A percentile compares a stretch with the other conserved stretches of the same genome.
These are phyloP conservation scores for Reinhardtius hippoglossoides DNA, from an alignment of 2,113 vertebrate genomes.

Conservation along the genomic window DNA sequence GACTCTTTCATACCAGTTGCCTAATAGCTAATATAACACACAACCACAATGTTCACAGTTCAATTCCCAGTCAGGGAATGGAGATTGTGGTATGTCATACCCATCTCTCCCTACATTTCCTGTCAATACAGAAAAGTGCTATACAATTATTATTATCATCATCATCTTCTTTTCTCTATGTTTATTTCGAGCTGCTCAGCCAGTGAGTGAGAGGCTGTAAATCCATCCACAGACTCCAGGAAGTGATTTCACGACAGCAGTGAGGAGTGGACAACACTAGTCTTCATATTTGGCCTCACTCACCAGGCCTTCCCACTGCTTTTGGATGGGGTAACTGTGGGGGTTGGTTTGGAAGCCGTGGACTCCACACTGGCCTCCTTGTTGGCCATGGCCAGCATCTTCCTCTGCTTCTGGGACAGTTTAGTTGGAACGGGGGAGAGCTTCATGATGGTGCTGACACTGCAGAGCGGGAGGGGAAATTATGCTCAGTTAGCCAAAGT, in stretches of 20 bases:
- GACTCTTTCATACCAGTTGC: no score
- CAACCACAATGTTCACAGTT: no score
- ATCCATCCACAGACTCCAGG: not conserved
- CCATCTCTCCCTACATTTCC: no score
- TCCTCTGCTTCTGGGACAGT: constrained; percentile 97
- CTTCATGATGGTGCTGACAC: constrained; percentile 79
- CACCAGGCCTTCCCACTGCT: constrained; percentile 88
- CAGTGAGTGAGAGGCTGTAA: not conserved
- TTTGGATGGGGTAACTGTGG: constrained; percentile 80
- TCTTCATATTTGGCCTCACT: constrained; percentile 53
- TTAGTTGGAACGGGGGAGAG: constrained; percentile 83
- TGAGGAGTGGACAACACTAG: not conserved
- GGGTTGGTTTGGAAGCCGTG: constrained; percentile 69
- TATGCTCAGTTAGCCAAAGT: constrained; percentile 2
- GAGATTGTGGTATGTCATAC: no score
- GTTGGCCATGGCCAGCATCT: constrained; percentile 91
- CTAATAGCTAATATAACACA: no score
- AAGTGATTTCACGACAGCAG: constrained; percentile 3
- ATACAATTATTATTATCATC: no score
- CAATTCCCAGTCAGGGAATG: no score
- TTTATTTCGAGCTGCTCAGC: no score
- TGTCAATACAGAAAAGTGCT: no score
- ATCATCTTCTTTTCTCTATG: no score
- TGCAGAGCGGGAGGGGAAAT: constrained; percentile 29
- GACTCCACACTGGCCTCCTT: constrained; percentile 86